Conservation (phyloP, 2,888 invertebrate genomes). For the Rhaphigaster nebulosa region DNA sequence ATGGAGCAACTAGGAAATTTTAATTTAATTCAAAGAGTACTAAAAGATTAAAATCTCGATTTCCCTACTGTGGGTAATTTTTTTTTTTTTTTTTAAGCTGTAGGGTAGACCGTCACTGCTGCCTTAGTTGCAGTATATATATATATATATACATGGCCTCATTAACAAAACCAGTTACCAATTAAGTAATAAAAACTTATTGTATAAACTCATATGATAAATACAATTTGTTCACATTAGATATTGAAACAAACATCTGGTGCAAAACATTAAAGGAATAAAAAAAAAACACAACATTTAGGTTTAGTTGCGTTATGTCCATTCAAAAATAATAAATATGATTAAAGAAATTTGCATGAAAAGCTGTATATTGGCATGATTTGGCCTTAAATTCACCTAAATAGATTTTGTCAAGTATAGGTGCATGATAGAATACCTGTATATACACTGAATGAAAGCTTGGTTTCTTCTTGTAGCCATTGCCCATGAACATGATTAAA, state of each 20-base stretch:
- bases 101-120: not conserved
- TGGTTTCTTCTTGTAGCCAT: not conserved
- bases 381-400: not conserved
- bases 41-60: not conserved
- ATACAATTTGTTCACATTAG: no score
- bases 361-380: not conserved
- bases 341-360: not conserved
- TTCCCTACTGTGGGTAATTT: not conserved
- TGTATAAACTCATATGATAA: no score
- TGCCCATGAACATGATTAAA: not conserved
- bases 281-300: no score
- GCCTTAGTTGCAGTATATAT: no score
- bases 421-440: not conserved
- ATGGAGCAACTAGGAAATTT: not conserved
- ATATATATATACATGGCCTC: no score
- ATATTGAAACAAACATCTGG: no score
- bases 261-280: no score
- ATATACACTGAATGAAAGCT: not conserved
- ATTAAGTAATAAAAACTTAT: no score
- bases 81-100: not conserved
- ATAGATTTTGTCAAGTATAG: not conserved
- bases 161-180: no score
- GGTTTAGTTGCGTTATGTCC: no score
- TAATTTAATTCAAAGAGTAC: not conserved
- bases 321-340: not conserved